Base-by-base conservation (phyloP, 2,113 vertebrate genomes). In the Atherinomorus stipes region DNA sequence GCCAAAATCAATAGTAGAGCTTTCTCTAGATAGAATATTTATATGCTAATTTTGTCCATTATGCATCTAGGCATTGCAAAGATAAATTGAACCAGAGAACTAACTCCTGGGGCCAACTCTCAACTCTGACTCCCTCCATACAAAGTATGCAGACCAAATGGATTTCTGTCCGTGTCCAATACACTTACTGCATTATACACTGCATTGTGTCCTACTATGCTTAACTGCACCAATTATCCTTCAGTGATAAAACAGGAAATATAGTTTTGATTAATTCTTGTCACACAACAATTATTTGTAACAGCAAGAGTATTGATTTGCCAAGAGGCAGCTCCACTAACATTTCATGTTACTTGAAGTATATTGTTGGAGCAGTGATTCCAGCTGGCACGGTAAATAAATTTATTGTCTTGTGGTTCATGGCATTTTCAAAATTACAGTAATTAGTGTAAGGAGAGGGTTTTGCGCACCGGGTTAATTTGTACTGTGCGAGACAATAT, bases 211-310 rank as follows among this genome's bases (percentile, higher is more conserved):
- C 25, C 25, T 34, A 47, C 54, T 60, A 44, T 61, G 71, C 78
- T 80, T 64, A 71, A 83, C 52, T 47, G 42, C 31, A 76, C 37
- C 44, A 67, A 59, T 78, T 71, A 69, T 56, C 69, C 40, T 68
- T 74, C 70, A 47, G 54, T 26, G 45, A 57, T 61, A 65, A 77
- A 62, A 72, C 73, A 60, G 52, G 53, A 64, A 40, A 74, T 54
- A 54, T 26, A 23, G 45, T 60, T 77, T 85, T 87, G 75, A 81
- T 78, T 80, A 58, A 71, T 74, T 64, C 38, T 31, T 18, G 40
- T 49, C 58, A 34, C 45, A 64, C 25, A 81, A 56, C 37, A 64
- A 61, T 18, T 51, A 50, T 59, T 60, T 77, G 15, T 28, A 31
- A 72, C 63, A 15, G 40, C n/a, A 47, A n/a, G 54, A 38, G 7